phyloP scores from a whole-genome alignment of 2,888 invertebrate genomes.

The Polyploca ridens region DNA sequence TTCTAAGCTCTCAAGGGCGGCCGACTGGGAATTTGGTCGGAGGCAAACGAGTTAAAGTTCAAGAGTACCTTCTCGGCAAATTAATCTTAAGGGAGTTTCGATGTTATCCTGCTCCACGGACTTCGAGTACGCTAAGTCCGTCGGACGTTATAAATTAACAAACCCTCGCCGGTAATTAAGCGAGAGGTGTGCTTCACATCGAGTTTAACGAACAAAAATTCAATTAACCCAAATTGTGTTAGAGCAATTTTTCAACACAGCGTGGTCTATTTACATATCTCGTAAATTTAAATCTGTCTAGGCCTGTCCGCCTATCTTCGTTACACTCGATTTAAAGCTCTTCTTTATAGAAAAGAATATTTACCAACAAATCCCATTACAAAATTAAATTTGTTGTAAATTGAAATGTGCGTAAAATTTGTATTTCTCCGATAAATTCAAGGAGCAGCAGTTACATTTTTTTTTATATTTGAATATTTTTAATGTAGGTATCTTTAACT shows the following conservation, averaged over 20 bases:
- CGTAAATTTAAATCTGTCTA: constrained; percentile 59
- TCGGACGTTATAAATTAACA: constrained; percentile 80
- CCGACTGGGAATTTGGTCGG: constrained; percentile 77
- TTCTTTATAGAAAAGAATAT: constrained; percentile 42
- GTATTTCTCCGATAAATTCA: neutral
- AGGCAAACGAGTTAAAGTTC: constrained; percentile 82
- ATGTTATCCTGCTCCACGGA: constrained; percentile 73
- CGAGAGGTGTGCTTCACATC: constrained; percentile 75
- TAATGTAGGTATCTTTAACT: too few relatives aligned
- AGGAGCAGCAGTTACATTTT: too few relatives aligned
- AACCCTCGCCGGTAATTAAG: constrained; percentile 79
- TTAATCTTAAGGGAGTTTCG: constrained; percentile 84
- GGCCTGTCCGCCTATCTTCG: constrained; percentile 42
- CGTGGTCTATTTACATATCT: constrained; percentile 65
- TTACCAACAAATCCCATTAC: constrained; percentile 46
- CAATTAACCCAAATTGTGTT: constrained; percentile 77
- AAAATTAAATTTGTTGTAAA: constrained; percentile 28
- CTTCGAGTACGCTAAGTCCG: constrained; percentile 71
- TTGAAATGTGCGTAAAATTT: neutral
- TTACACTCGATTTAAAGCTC: constrained; percentile 31
- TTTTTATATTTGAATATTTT: neutral
- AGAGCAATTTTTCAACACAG: constrained; percentile 66
- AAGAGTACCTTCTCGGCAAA: constrained; percentile 75
- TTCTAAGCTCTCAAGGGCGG: constrained; percentile 73
- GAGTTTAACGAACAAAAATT: constrained; percentile 78